Conservation (phyloP, 2,888 invertebrate species). For the Polyommatus iphigenia region DNA sequence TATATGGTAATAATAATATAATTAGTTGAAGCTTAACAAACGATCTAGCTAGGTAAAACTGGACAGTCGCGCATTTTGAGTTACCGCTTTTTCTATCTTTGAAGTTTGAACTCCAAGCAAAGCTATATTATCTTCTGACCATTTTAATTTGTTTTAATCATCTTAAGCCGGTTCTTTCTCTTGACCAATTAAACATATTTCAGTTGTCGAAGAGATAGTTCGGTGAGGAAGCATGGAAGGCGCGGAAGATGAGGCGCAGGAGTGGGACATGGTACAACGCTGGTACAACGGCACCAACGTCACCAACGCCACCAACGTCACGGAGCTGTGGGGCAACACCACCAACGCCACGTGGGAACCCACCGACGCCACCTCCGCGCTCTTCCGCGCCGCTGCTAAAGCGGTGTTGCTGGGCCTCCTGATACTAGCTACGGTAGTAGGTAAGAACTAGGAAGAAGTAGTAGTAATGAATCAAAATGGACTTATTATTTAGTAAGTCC, state of each 20-base stretch:
- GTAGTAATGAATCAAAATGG: too few species aligned
- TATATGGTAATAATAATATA: too few species aligned
- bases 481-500: too few species aligned
- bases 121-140: too few species aligned
- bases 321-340: constrained; percentile 57
- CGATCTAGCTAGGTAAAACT: too few species aligned
- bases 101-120: too few species aligned
- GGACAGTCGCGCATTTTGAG: too few species aligned
- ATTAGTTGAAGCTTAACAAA: too few species aligned
- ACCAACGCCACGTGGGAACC: constrained; percentile 67
- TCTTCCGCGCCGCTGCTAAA: constrained; percentile 82
- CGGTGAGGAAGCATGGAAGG: constrained; percentile 76
- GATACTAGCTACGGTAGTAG: constrained; percentile 82
- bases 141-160: too few species aligned
- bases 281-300: constrained; percentile 62
- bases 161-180: too few species aligned
- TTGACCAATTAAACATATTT: background rate
- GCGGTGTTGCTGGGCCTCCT: constrained; percentile 81
- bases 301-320: constrained; percentile 55
- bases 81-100: too few species aligned
- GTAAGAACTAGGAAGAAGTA: constrained; percentile 54
- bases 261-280: constrained; percentile 69
- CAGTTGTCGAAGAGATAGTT: constrained; percentile 58
- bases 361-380: constrained; percentile 74
- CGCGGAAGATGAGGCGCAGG: constrained; percentile 71